Conservation (phyloP, 2,113 vertebrate species). For the Trematocara unimaculatum region DNA sequence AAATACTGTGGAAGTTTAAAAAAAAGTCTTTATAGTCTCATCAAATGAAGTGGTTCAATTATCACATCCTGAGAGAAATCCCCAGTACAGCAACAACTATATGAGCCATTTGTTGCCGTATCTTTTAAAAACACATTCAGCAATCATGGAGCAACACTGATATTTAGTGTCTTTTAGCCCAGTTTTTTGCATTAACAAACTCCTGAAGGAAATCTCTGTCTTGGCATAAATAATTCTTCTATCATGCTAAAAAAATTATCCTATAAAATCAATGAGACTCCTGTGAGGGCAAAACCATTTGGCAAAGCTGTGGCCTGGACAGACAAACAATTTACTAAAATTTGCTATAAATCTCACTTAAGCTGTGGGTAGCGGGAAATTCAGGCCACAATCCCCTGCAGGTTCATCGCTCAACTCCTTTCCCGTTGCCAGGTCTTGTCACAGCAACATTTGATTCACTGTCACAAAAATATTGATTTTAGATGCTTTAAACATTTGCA, state of each 20-base stretch:
- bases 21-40: not conserved
- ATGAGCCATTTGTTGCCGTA: not conserved
- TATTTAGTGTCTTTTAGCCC: not conserved
- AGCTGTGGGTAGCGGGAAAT: not conserved
- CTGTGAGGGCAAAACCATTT: not conserved
- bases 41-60: not conserved
- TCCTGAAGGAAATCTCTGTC: not conserved
- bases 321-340: not conserved
- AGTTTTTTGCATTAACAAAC: not conserved
- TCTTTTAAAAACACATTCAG: not conserved
- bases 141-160: not conserved
- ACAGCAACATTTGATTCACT: not conserved
- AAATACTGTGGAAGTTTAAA: not conserved
- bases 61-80: not conserved
- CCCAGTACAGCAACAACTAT: not conserved
- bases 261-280: not conserved
- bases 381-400: not conserved
- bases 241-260: not conserved
- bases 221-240: not conserved
- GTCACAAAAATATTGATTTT: not conserved
- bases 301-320: not conserved
- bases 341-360: not conserved
- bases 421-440: not conserved
- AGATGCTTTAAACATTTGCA: not conserved
- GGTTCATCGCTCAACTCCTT: not conserved